Evolutionary conservation across 2,888 invertebrate genomes (phyloP), one percentile per base, ranked within the genome.

Genomic region (Plebejus melissa): DNA sequence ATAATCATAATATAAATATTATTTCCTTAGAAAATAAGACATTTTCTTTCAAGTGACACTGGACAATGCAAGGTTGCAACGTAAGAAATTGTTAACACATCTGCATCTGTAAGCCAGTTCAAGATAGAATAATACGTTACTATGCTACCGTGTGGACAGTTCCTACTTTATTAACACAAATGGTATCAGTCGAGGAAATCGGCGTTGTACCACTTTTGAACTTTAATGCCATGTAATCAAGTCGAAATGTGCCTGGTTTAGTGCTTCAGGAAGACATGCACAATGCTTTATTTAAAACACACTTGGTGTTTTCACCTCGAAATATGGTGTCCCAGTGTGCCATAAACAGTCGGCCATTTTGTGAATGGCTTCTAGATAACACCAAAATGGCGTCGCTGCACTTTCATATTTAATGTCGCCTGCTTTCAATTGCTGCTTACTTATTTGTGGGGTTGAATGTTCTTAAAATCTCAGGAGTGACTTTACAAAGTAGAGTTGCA

Each of bases 341-440:
- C 78, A 83, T 87, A 86, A 87, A 86, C 76, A 79, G 76, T 78
- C 80, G 76, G 81, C 77, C 83, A 81, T 82, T 83, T 79, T 79
- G 78, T 80, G 76, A 84, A 86, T 83, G 83, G 82, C 60, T 71
- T 7, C 38, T 41, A 77, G 77, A 79, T 79, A 79, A 79, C 78
- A 74, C 69, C 65, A 76, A 77, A 77, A 46, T 60, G 32, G 38
- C 71, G 57, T 41, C 16, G n/a, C 57, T 70, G 3, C 58, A 58
- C 22, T 54, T 69, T 38, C n/a, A 75, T 58, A 70, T 75, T 75
- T 75, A 41, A 75, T 58, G 38, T 75, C 36, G n/a, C 16, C 46
- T 41, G 50, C 69, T 75, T 75, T 75, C 46, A 69, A 69, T 75
- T 54, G 69, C 74, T 22, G 28, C 69, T 69, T 75, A 54, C 32